Conservation (phyloP, 2,797 vertebrate species). For the Psittacula derbiana region DNA sequence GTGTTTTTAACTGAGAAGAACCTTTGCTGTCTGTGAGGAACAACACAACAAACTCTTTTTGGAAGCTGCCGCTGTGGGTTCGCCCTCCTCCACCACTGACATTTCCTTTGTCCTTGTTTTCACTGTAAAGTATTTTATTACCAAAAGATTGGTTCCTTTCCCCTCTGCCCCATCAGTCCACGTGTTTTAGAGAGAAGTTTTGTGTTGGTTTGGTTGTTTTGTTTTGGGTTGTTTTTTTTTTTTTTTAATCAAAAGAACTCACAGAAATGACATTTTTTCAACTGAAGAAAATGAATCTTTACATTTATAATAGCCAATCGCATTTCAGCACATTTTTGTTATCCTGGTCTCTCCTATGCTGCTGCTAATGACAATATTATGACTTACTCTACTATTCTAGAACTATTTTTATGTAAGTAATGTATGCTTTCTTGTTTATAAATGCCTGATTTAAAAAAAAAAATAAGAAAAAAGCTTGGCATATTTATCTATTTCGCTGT, state of each 20-base stretch:
- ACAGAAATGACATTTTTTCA: conserved; percentile 70
- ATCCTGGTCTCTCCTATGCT: conserved; percentile 84
- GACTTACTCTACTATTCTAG: conserved; percentile 87
- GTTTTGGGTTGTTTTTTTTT: background rate
- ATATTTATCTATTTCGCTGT: conserved; percentile 86
- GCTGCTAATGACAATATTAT: conserved; percentile 92
- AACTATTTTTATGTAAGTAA: conserved; percentile 98
- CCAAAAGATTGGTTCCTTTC: conserved; percentile 59
- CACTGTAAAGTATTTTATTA: conserved; percentile 79
- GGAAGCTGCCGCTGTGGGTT: conserved; percentile 59
- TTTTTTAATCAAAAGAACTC: conserved; percentile 63
- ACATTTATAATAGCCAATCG: conserved; percentile 71
- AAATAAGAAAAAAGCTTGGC: conserved; percentile 83
- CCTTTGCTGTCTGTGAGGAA: conserved; percentile 79
- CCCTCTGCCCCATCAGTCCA: conserved; percentile 26
- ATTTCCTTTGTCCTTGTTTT: conserved; percentile 68
- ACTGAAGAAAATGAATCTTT: conserved; percentile 65
- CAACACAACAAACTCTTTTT: conserved; percentile 58
- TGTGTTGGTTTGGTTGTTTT: conserved; percentile 38
- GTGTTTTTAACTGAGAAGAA: conserved; percentile 85
- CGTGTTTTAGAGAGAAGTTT: conserved; percentile 31
- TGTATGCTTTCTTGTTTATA: conserved; percentile 94
- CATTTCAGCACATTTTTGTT: conserved; percentile 76
- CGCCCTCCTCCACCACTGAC: conserved; percentile 16
- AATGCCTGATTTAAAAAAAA: conserved; percentile 88